Base-by-base conservation (phyloP, 2,888 invertebrate species). In the Tachina grossa region DNA sequence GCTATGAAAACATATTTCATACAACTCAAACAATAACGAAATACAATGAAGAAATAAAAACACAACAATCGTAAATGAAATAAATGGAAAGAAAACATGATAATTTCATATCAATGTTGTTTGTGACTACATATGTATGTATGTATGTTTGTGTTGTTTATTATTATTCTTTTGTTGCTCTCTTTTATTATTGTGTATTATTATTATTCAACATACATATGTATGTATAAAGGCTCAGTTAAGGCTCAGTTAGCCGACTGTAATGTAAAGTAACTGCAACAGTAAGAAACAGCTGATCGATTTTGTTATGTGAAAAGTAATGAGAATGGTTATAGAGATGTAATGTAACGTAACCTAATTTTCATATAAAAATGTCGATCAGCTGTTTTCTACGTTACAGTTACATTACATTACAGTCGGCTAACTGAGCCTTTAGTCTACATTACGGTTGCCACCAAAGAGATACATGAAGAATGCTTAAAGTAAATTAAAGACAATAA, bases 1-100 rank as follows among this genome's bases (percentile, higher is more conserved):
- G 51, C 59, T 57, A 61, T 16, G 39, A 43, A 69, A 72, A 49
- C 72, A 80, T 66, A 72, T 80, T 80, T 80, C 11, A 19, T 5
- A 22, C 41, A 14, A 47, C 14, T 14, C 76, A 57, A 49, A 61
- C 47, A 61, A 69, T 45, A 69, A 61, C 6, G 13, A 41, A 68
- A 59, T 59, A 19, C 43, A 77, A 59, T 51, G 31, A 59, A 69
- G n/a, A 53, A n/a, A 49, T 4, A 31, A 74, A 66, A 65, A 45
- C n/a, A 65, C 41, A 59, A 57, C 43, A 47, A 53, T 22, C 22
- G 31, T 43, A 16, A 59, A 55, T 59, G 22, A 79, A 61, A 53
- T 59, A 66, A 66, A 57, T 74, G 31, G 57, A 74, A 68, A 81
- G 45, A 75, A 75, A 47, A 71, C 65, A 83, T 41, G 16, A 65